These are phyloP conservation scores for Sinocyclocheilus maitianheensis DNA, from an alignment of 2,113 vertebrate species.

Conservation along the genomic window DNA sequence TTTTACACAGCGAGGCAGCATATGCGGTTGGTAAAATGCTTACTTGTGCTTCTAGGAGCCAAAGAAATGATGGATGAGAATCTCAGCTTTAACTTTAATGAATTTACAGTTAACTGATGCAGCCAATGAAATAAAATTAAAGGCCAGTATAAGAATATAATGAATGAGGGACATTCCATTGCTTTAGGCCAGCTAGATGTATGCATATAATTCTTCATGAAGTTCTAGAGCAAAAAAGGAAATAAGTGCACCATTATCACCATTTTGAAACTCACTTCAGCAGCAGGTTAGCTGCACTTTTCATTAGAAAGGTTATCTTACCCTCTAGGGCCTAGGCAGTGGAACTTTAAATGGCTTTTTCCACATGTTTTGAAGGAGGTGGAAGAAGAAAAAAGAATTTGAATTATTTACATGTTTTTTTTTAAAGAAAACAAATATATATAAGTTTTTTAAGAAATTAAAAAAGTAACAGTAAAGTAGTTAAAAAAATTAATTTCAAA, in stretches of 20 bases:
- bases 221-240: background rate
- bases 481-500: background rate
- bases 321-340: slow-evolving; percentile 38
- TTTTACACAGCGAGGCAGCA: background rate
- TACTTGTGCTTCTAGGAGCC: too few relatives aligned
- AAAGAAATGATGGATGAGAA: background rate
- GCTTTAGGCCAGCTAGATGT: background rate
- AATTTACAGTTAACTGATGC: background rate
- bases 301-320: too few relatives aligned
- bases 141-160: background rate
- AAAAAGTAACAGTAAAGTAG: background rate
- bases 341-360: background rate
- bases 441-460: too few relatives aligned
- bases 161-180: background rate
- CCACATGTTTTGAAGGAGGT: background rate
- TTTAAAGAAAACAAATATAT: too few relatives aligned
- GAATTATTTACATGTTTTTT: too few relatives aligned
- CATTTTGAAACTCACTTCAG: slow-evolving; percentile 72
- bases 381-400: background rate
- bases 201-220: background rate
- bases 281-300: slow-evolving; percentile 63
- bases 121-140: background rate
- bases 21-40: background rate
- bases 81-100: slow-evolving; percentile 6
- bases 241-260: slow-evolving; percentile 66